A percentile compares a stretch with the other conserved stretches of the same genome.
phyloP scores from a whole-genome alignment of 1,140 invertebrate species.

The Metopolophium dirhodum region DNA sequence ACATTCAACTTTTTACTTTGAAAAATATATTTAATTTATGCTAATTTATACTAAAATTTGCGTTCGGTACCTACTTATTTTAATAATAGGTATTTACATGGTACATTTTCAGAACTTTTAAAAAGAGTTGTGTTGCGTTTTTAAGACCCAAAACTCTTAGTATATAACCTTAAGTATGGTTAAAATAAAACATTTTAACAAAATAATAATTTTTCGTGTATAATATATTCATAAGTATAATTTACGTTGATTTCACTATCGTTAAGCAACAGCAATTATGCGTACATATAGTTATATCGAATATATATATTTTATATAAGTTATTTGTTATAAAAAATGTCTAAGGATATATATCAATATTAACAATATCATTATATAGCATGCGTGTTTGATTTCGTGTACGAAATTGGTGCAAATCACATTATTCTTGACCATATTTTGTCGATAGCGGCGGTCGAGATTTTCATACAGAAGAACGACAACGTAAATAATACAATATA shows the following conservation, averaged over 20 bases:
- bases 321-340: not conserved
- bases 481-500: conserved; percentile 1
- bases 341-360: not conserved
- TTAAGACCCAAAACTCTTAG: not conserved
- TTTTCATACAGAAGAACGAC: not conserved
- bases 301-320: not conserved
- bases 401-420: not conserved
- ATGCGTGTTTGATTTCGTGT: too few species aligned
- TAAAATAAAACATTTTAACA: not conserved
- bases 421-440: not conserved
- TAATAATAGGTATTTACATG: not conserved
- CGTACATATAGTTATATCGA: not conserved
- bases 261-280: conserved; percentile 1
- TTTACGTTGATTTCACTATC: not conserved
- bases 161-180: not conserved
- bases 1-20: not conserved
- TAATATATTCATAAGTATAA: not conserved
- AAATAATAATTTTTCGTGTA: not conserved
- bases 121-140: not conserved
- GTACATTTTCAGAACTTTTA: not conserved
- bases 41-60: not conserved
- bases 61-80: not conserved
- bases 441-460: not conserved
- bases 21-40: not conserved
- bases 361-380: not conserved